phyloP scores from a whole-genome alignment of 2,797 vertebrate species.

The Platalea minor region DNA sequence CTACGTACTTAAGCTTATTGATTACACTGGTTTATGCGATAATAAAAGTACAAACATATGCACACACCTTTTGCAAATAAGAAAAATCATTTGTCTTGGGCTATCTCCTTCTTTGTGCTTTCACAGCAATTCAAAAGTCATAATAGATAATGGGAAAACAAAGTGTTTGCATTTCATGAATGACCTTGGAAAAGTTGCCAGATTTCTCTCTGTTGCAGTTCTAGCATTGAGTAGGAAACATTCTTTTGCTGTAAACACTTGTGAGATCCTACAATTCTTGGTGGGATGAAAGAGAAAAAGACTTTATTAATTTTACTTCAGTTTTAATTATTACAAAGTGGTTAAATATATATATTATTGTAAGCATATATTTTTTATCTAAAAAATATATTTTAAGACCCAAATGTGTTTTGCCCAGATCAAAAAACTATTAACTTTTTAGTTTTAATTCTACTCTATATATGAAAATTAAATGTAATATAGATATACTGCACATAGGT shows the following conservation, averaged over 20 bases:
- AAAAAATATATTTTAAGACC: too few relatives aligned
- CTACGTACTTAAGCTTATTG: slow-evolving; percentile 46
- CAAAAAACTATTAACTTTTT: neutral
- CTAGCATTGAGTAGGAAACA: neutral
- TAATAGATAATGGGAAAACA: slow-evolving; percentile 50
- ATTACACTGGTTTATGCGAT: slow-evolving; percentile 38
- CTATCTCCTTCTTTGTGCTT: slow-evolving; percentile 34
- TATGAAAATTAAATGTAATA: neutral
- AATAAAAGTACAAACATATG: slow-evolving; percentile 32
- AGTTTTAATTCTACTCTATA: neutral
- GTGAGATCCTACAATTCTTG: neutral
- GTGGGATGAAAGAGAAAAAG: neutral
- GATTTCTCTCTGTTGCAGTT: neutral
- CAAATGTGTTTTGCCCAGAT: neutral
- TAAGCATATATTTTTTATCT: neutral
- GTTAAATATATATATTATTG: neutral
- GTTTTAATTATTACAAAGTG: neutral
- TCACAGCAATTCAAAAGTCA: slow-evolving; percentile 38
- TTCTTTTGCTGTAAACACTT: neutral
- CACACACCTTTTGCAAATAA: slow-evolving; percentile 36
- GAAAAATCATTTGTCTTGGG: slow-evolving; percentile 37
- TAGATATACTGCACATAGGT: accelerated
- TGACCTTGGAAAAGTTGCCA: slow-evolving; percentile 38
- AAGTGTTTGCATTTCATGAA: slow-evolving; percentile 31
- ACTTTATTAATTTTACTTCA: neutral